Percentiles rank a stretch among this genome's conserved stretches.
These are phyloP conservation scores for Hydrochoerus hydrochaeris DNA, from an alignment of 2,113 vertebrate species.

Conservation along the genomic window DNA sequence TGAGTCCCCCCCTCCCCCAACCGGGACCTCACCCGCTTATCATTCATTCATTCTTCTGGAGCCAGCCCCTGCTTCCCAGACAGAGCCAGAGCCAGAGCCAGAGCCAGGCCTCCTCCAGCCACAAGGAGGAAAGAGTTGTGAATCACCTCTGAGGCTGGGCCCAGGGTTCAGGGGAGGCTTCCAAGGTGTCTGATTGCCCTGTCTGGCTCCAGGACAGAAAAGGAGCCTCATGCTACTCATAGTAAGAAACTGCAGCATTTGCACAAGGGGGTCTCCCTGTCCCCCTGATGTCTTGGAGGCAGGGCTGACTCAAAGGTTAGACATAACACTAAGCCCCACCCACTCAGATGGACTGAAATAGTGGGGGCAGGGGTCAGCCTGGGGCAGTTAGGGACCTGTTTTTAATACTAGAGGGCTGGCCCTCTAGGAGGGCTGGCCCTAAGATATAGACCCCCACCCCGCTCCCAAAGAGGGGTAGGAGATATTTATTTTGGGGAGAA, in stretches of 20 bases:
- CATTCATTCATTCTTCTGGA: slow-evolving; percentile 72
- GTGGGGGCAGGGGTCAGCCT: slow-evolving; percentile 35
- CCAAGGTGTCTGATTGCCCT: slow-evolving; percentile 52
- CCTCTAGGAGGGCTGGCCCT: slow-evolving; percentile 73
- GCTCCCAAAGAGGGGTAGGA: neutral
- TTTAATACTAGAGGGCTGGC: slow-evolving; percentile 78
- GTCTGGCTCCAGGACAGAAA: slow-evolving; percentile 45
- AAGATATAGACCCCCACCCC: slow-evolving; percentile 4
- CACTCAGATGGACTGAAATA: slow-evolving; percentile 40
- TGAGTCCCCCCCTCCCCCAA: neutral
- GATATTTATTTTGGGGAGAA: slow-evolving; percentile 79
- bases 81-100: neutral
- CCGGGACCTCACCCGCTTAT: neutral
- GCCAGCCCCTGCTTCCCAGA: slow-evolving; percentile 44
- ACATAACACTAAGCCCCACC: slow-evolving; percentile 14
- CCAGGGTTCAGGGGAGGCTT: slow-evolving; percentile 45
- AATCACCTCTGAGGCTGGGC: slow-evolving; percentile 57
- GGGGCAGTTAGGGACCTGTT: slow-evolving; percentile 27
- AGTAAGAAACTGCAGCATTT: slow-evolving; percentile 71
- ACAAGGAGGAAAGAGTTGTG: slow-evolving; percentile 45
- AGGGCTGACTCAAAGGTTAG: slow-evolving; percentile 13
- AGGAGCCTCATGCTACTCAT: neutral
- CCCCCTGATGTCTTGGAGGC: neutral
- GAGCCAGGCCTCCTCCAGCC: slow-evolving; percentile 55
- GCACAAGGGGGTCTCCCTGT: slow-evolving; percentile 61